A percentile compares a stretch with the other conserved stretches of the same genome.
phyloP scores from a whole-genome alignment of 1,140 invertebrate species.

The Zaprionus kolodkinae region DNA sequence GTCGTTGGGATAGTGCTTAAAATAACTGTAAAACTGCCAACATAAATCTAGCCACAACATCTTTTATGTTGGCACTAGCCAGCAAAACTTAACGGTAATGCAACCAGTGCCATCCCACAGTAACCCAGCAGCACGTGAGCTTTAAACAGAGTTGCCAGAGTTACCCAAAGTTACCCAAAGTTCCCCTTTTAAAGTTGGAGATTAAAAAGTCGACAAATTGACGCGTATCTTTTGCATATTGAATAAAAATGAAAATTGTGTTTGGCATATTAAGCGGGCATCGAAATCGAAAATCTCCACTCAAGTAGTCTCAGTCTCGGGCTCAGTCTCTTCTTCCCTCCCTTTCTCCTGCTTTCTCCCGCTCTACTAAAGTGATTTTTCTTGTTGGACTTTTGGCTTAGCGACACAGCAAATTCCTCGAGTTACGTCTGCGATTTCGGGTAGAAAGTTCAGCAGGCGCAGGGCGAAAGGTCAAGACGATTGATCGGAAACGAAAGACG shows the following conservation, averaged over 20 bases:
- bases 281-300: constrained; percentile 70
- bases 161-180: background rate
- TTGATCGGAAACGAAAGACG: constrained; percentile 29
- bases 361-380: constrained; percentile 75
- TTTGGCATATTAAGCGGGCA: constrained; percentile 77
- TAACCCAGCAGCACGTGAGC: constrained; percentile 41
- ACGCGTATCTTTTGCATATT: constrained; percentile 77
- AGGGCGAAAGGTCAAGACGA: constrained; percentile 15
- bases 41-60: constrained; percentile 83
- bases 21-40: constrained; percentile 82
- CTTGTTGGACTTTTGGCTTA: constrained; percentile 77
- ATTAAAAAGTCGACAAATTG: constrained; percentile 77
- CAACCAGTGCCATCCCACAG: constrained; percentile 12
- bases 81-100: constrained; percentile 64
- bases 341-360: background rate
- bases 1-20: constrained; percentile 58
- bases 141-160: background rate
- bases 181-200: constrained; percentile 30
- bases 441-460: background rate
- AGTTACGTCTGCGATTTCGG: constrained; percentile 56
- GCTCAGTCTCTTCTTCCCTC: background rate
- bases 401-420: constrained; percentile 60
- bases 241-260: constrained; percentile 80
- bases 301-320: constrained; percentile 13
- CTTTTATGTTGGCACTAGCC: constrained; percentile 70